Evolutionary conservation across 2,113 vertebrate species (phyloP), one percentile per base, ranked within the genome.

Genomic region (Ammodytes marinus): DNA sequence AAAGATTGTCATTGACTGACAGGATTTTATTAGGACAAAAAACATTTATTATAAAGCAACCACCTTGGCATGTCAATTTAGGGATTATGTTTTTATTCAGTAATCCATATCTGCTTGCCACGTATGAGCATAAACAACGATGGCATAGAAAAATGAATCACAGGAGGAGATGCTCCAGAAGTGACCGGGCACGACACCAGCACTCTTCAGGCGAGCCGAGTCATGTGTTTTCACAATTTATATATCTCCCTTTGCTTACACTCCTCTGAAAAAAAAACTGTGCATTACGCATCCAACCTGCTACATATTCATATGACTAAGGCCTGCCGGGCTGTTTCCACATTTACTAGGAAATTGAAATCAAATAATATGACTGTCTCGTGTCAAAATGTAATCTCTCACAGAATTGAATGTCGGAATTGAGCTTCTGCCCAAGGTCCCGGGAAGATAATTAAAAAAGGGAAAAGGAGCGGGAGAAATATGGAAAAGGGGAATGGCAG

Each of bases 351-450:
- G 85, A 91, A 91, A 92, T 86, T 72, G 81, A 90, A 93, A 91
- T 92, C 86, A 93, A 92, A 92, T 91, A 92, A 91, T 85, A 91
- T 86, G 90, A 92, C 86, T 80, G 88, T 88, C 86, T 85, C 65
- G 42, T 91, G 91, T 93, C 91, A 93, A 86, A 92, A 92, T 91
- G 88, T 89, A 90, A 94, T 91, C 89, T 92, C 87, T 86, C 80
- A 47, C 86, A 85, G 87, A 89, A 90, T 86, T 85, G 87, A 89
- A 94, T 89, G 89, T 82, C 82, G 84, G 84, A 82, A 92, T 86
- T 87, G 90, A 86, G 89, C 90, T 74, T 74, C 79, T 89, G 88
- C 84, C 90, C 82, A 86, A 90, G 84, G 88, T 91, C 84, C 84
- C 69, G 69, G 70, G 80, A 86, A 88, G 88, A 92, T 89, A 89